Conservation (phyloP, 2,888 invertebrate species). For the Parnassius glacialis region DNA sequence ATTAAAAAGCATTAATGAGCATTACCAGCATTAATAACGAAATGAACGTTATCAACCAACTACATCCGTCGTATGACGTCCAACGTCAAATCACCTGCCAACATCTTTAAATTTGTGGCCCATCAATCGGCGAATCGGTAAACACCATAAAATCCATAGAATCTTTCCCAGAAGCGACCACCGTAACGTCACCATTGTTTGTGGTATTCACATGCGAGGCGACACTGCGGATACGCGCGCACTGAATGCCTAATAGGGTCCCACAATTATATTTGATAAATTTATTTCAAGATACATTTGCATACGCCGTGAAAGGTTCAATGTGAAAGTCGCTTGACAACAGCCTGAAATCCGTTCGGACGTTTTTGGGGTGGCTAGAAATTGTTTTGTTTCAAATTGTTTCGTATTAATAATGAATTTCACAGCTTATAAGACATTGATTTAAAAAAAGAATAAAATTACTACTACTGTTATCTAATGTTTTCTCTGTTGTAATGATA, state of each 20-base stretch:
- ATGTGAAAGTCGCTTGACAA: constrained; percentile 53
- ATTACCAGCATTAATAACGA: background rate
- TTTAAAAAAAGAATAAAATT: too few species aligned
- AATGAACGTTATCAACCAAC: background rate
- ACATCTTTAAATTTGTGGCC: constrained; percentile 48
- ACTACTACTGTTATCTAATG: too few species aligned
- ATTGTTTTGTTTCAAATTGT: background rate
- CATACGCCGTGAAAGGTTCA: constrained; percentile 70
- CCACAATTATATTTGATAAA: constrained; percentile 80
- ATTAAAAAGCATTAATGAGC: too few species aligned
- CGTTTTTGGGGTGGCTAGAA: background rate
- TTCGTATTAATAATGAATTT: background rate
- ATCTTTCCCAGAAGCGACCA: constrained; percentile 76
- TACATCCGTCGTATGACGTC: constrained; percentile 8
- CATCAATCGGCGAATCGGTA: constrained; percentile 63
- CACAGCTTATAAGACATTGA: too few species aligned
- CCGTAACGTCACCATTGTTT: constrained; percentile 76
- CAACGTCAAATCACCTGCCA: constrained; percentile 35
- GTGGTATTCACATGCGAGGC: constrained; percentile 66
- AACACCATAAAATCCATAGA: constrained; percentile 68
- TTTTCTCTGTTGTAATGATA: too few species aligned
- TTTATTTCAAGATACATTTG: constrained; percentile 73
- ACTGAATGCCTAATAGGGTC: constrained; percentile 75
- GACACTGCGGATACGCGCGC: constrained; percentile 72
- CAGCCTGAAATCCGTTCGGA: constrained; percentile 13